Percentiles rank a stretch among this genome's conserved stretches.
These are phyloP conservation scores for Callyntrura sp. DNA, from an alignment of 2,888 invertebrate genomes.

Conservation along the genomic window DNA sequence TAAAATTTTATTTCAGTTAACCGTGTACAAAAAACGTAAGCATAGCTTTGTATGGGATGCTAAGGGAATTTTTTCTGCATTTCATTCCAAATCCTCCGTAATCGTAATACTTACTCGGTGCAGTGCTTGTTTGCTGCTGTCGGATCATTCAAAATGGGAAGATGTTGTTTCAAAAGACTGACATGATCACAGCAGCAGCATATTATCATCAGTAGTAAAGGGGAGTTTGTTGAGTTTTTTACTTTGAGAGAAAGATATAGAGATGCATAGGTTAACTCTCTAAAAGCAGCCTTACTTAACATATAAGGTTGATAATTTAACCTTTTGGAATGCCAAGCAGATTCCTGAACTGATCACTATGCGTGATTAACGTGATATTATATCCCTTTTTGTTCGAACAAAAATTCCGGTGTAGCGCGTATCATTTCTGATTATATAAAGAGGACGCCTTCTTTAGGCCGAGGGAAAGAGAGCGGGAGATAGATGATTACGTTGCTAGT, in stretches of 20 bases:
- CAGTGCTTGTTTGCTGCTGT: slow-evolving; percentile 8
- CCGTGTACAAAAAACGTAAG: slow-evolving; percentile 25
- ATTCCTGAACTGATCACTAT: slow-evolving; percentile 68
- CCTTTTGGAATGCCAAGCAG: slow-evolving; percentile 74
- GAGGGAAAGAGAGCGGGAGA: not conserved
- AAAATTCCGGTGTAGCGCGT: slow-evolving; percentile 5
- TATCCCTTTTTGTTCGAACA: not conserved
- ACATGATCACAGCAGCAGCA: slow-evolving; percentile 16
- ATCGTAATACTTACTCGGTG: not conserved
- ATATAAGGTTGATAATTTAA: slow-evolving; percentile 66
- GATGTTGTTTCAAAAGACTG: slow-evolving; percentile 7
- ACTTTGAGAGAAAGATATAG: not conserved
- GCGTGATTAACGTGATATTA: slow-evolving; percentile 55
- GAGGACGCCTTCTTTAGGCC: slow-evolving; percentile 36
- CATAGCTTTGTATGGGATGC: slow-evolving; percentile 3
- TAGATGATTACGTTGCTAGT: slow-evolving; percentile 3
- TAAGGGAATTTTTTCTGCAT: slow-evolving; percentile 36
- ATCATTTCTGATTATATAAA: slow-evolving; percentile 30
- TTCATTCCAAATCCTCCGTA: slow-evolving; percentile 9
- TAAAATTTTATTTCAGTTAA: slow-evolving; percentile 67
- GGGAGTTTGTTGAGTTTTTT: slow-evolving; percentile 6
- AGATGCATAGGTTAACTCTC: slow-evolving; percentile 38
- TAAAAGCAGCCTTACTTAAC: slow-evolving; percentile 40
- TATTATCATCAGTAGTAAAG: not conserved
- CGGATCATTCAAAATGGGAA: slow-evolving; percentile 47